phyloP scores from a whole-genome alignment of 2,113 vertebrate genomes.

The Arenaria interpres region DNA sequence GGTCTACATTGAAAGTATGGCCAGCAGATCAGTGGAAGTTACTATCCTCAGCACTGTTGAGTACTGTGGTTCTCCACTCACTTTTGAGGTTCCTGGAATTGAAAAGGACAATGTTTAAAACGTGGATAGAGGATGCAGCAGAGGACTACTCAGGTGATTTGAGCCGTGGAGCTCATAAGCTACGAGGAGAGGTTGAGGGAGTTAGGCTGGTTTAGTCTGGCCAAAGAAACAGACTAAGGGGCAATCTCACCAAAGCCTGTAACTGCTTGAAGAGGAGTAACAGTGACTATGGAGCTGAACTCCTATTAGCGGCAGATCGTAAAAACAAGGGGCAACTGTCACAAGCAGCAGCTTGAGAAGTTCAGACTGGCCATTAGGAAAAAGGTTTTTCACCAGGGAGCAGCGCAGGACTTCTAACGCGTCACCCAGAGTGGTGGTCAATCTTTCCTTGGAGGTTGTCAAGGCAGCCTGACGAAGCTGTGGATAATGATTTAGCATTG shows the following conservation, averaged over 20 bases:
- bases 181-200: not conserved
- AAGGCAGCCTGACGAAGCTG: not conserved
- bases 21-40: not conserved
- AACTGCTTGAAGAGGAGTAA: not conserved
- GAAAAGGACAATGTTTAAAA: not conserved
- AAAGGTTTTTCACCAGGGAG: not conserved
- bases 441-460: not conserved
- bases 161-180: not conserved
- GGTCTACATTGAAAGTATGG: not conserved
- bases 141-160: not conserved
- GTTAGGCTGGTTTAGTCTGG: not conserved
- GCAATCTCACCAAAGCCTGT: not conserved
- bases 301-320: not conserved
- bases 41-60: not conserved
- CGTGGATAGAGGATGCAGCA: not conserved
- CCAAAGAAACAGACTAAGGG: not conserved
- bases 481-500: not conserved
- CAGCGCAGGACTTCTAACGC: not conserved
- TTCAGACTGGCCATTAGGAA: not conserved
- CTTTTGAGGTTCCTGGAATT: not conserved
- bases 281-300: not conserved
- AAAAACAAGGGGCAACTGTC: not conserved
- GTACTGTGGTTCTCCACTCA: not conserved
- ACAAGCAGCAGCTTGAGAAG: not conserved
- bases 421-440: not conserved